These are phyloP conservation scores for Lamprotornis superbus DNA, from an alignment of 2,113 vertebrate genomes.

Conservation along the genomic window DNA sequence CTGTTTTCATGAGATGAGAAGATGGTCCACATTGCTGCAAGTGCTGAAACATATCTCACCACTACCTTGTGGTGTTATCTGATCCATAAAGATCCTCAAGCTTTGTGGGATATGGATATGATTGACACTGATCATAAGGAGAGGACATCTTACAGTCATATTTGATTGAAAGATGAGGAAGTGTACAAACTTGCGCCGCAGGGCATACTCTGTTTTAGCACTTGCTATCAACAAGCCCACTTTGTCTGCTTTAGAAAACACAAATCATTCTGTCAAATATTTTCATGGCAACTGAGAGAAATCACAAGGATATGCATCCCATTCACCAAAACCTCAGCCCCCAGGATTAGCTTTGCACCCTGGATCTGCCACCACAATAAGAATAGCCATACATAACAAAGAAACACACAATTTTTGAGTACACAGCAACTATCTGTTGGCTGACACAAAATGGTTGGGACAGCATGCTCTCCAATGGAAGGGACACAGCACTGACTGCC, in stretches of 20 bases:
- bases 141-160: neutral
- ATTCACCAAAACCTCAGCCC: neutral
- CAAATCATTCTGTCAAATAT: neutral
- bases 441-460: neutral
- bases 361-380: neutral
- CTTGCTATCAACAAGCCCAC: neutral
- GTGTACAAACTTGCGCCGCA: neutral
- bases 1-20: accelerated
- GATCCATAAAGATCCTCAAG: neutral
- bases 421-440: neutral
- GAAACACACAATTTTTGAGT: neutral
- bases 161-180: neutral
- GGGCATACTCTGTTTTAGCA: neutral
- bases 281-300: neutral
- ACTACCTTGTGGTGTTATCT: accelerated
- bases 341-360: neutral
- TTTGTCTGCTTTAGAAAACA: neutral
- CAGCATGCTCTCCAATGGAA: accelerated
- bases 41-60: neutral
- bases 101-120: neutral
- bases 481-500: neutral
- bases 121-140: neutral
- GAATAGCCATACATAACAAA: neutral
- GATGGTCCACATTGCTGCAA: neutral
- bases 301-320: neutral